Evolutionary conservation across 1,140 invertebrate species (phyloP).

Genomic region (Ectropis grisescens): DNA sequence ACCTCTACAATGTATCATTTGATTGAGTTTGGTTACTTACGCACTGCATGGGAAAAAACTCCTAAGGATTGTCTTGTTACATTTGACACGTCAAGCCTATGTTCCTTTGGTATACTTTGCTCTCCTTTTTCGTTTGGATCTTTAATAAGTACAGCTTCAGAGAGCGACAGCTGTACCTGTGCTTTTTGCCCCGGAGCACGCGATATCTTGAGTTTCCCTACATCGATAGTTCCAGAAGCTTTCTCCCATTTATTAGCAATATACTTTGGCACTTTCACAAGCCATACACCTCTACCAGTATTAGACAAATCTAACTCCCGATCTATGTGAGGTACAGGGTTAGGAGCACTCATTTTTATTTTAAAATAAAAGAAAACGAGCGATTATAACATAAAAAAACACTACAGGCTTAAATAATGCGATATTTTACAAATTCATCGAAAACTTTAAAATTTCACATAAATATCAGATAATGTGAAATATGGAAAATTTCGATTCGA

Average conservation of each 20-base stretch:
- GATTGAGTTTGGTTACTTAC: constrained; percentile 60
- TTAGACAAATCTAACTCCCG: constrained; percentile 90
- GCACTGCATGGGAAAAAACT: constrained; percentile 86
- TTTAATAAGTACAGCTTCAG: constrained; percentile 75
- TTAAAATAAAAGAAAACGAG: neutral
- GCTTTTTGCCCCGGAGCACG: constrained; percentile 70
- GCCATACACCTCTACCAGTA: constrained; percentile 90
- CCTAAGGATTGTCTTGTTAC: constrained; percentile 90
- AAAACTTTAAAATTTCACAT: no score
- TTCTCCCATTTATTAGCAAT: constrained; percentile 93
- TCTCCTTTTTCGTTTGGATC: constrained; percentile 77
- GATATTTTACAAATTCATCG: no score
- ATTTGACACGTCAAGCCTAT: constrained; percentile 89
- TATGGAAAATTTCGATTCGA: no score
- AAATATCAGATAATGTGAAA: no score
- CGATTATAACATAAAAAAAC: no score
- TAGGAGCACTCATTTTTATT: constrained; percentile 31
- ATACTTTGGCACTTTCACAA: constrained; percentile 98
- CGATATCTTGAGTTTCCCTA: constrained; percentile 72
- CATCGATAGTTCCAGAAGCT: constrained; percentile 76
- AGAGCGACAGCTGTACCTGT: constrained; percentile 71
- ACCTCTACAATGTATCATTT: no score
- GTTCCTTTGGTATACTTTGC: constrained; percentile 88
- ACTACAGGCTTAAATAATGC: no score
- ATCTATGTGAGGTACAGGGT: constrained; percentile 70